These are phyloP conservation scores for Troides oblongomaculatus DNA, from an alignment of 2,888 invertebrate species.

Conservation along the genomic window DNA sequence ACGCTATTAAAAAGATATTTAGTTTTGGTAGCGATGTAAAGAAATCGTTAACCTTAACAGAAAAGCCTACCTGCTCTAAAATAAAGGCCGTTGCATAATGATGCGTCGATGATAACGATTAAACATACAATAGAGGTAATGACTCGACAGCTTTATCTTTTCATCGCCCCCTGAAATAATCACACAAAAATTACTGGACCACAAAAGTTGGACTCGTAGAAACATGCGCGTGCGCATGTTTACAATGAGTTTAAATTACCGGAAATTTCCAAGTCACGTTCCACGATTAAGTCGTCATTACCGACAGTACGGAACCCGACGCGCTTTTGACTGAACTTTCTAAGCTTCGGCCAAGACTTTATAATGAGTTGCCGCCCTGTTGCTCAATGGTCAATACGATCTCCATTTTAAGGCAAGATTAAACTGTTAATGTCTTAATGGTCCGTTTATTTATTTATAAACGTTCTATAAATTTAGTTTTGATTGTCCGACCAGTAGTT, in stretches of 20 bases:
- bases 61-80: conserved; percentile 2
- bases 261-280: conserved; percentile 30
- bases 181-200: conserved; percentile 27
- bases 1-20: conserved; percentile 6
- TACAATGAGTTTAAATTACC: conserved; percentile 29
- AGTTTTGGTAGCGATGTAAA: neutral
- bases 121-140: conserved; percentile 11
- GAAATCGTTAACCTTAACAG: conserved; percentile 3
- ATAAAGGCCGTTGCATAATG: conserved; percentile 12
- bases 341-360: conserved; percentile 22
- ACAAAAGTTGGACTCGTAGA: conserved; percentile 22
- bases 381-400: conserved; percentile 4
- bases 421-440: neutral
- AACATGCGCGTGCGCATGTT: conserved; percentile 21
- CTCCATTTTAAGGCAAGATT: conserved; percentile 3
- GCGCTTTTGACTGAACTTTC: conserved; percentile 24
- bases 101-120: conserved; percentile 15
- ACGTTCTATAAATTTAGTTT: too few species aligned
- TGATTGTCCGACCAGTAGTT: too few species aligned
- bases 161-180: conserved; percentile 13
- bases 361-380: conserved; percentile 14
- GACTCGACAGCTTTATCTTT: conserved; percentile 22
- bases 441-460: neutral
- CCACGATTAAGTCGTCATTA: conserved; percentile 30
- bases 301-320: conserved; percentile 18